Conservation (phyloP, 2,888 invertebrate species). For the Protophormia terraenovae region DNA sequence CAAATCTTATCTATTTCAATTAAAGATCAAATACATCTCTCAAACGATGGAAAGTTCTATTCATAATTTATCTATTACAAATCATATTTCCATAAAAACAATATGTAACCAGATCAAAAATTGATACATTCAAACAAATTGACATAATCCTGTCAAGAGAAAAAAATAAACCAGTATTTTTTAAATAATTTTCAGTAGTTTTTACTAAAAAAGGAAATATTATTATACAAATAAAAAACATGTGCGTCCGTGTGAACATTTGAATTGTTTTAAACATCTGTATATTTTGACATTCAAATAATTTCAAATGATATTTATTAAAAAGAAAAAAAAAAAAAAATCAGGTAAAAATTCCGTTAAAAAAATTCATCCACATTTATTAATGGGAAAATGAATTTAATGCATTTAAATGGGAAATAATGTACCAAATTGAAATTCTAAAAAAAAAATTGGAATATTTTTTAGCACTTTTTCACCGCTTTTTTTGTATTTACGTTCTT, state of each 20-base stretch:
- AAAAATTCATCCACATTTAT: slow-evolving; percentile 18
- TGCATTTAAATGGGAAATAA: not conserved
- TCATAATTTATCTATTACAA: not conserved
- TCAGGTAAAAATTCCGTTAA: slow-evolving; percentile 47
- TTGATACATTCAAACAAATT: not conserved
- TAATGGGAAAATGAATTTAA: slow-evolving; percentile 9
- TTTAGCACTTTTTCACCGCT: not conserved
- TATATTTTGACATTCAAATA: too few species aligned
- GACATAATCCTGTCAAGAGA: not conserved
- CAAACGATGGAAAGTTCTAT: too few species aligned
- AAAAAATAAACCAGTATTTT: slow-evolving; percentile 22
- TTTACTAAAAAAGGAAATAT: not conserved
- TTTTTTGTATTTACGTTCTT: not conserved
- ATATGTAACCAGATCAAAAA: not conserved
- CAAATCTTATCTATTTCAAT: too few species aligned
- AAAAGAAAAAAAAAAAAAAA: slow-evolving; percentile 31
- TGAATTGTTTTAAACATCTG: slow-evolving; percentile 23
- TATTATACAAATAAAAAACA: not conserved
- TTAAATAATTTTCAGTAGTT: not conserved
- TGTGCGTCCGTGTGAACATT: not conserved
- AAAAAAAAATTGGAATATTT: slow-evolving; percentile 22
- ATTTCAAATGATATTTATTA: slow-evolving; percentile 8
- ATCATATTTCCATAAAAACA: not conserved
- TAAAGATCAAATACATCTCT: too few species aligned
- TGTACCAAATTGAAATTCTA: not conserved